Evolutionary conservation across 2,797 vertebrate species (phyloP), one percentile per base, ranked within the genome.

Genomic region (Sphaeramia orbicularis): DNA sequence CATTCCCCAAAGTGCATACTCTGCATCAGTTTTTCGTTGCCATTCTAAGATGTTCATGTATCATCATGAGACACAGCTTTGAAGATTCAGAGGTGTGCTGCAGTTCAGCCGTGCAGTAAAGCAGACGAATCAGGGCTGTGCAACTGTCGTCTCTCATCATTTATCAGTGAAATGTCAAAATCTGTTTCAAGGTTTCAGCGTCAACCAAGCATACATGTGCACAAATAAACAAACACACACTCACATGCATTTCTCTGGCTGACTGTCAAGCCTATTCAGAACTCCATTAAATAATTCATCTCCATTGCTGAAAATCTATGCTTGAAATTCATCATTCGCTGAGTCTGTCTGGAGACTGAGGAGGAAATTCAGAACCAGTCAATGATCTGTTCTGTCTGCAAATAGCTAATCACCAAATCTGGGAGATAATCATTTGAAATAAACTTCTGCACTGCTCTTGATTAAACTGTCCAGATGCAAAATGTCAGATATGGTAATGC

Each of bases 251-350:
- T 13, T n/a, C 19, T 50, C 10, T 59, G 30, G 61, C 47, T n/a
- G 32, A 40, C 51, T 32, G 43, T 73, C 45, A 82, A 64, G 41
- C 60, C 45, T 64, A 49, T 37, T 76, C 65, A 64, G 71, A 73
- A 43, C 10, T 16, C 13, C 27, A 57, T 73, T 69, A 35, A 82
- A 82, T 79, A 61, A 84, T 86, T 71, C 5, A 82, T 81, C 36
- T 16, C 42, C 37, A 42, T 47, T 51, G 35, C 52, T 48, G 48
- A 41, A 14, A 62, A 67, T 65, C 27, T 58, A 48, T 36, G 36
- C 27, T 68, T 50, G 10, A 76, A 62, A 80, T 78, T 18, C 55
- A 82, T 78, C 64, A 63, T 80, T 73, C 32, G 75, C 12, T 4
- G 35, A 47, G 11, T 47, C 38, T 37, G 40, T 13, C 37, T 45